Percentiles rank a stretch among this genome's conserved stretches.
Evolutionary conservation across 30 jellyfish, hydroid and myxozoan genomes (phyloP).

Genomic region (Turritopsis dohrnii): DNA sequence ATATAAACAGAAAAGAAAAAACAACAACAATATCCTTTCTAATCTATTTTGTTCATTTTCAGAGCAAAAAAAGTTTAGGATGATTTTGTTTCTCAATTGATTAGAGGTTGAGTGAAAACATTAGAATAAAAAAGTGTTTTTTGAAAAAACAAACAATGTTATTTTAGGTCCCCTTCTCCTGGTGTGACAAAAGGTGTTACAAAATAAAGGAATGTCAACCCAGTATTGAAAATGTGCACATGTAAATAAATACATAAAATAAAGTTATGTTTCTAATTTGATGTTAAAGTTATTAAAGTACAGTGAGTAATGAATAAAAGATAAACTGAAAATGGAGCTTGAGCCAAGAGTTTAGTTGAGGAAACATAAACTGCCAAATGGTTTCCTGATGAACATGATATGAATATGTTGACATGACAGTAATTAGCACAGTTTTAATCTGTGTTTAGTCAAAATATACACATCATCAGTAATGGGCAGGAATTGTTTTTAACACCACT

Average conservation of each 20-base stretch:
- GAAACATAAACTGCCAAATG: not conserved
- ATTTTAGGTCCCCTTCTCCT: not conserved
- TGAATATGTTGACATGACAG: not conserved
- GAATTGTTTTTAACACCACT: not conserved
- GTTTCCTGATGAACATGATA: not conserved
- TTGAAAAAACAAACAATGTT: not conserved
- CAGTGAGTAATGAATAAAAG: not conserved
- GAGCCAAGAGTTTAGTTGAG: not conserved
- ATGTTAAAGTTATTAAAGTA: not conserved
- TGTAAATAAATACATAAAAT: not conserved
- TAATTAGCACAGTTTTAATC: not conserved
- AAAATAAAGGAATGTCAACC: not conserved
- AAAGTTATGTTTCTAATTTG: not conserved
- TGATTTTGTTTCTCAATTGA: not conserved
- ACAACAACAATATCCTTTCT: not conserved
- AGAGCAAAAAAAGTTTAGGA: no score
- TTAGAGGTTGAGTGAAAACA: not conserved
- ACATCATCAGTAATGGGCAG: not conserved
- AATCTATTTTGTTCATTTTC: not conserved
- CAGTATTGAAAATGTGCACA: not conserved
- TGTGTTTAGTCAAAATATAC: not conserved
- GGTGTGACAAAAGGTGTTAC: not conserved
- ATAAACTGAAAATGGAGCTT: not conserved
- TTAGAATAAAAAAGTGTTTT: not conserved
- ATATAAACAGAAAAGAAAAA: not conserved